Evolutionary conservation across 2,888 invertebrate genomes (phyloP), one percentile per base, ranked within the genome.

Genomic region (Crematogaster levior): DNA sequence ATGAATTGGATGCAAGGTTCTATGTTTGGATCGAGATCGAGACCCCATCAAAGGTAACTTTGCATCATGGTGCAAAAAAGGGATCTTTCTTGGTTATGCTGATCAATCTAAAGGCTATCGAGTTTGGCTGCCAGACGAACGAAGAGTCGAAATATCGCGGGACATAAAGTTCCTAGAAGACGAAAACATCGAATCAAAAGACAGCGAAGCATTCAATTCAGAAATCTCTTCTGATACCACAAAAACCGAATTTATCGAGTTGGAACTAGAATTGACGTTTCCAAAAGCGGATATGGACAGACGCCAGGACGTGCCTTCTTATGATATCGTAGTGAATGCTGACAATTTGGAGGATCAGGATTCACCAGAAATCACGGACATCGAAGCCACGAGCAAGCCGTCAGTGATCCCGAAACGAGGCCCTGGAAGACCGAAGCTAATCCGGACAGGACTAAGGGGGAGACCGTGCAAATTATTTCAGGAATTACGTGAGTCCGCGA

Each of bases 11-110:
- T 34, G 21, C 1, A n/a, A 21, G n/a, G 21, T 51, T 1, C 10
- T 18, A 0, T 21, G 12, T 1, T 1, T 48, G 1, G 2, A 48
- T 7, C n/a, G n/a, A n/a, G n/a, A n/a, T n/a, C 3, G 9, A 0
- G 21, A 68, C 4, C 51, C 21, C 3, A 21, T 1, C 0, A 68
- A 21, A 6, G 51, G 7, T 7, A 51, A 63, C 7, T 15, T 68
- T 9, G 34, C 5, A 6, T 15, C 30, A 5, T 34, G 51, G 0
- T 12, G 9, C 1, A 68, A 34, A 9, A 6, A 30, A 6, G 21
- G 21, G 0, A 68, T 51, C 0, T 51, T 68, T 3, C 30, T 68
- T 3, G 34, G 51, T 0, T 68, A 68, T 3, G 9, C 46, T 0
- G 48, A 66, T 0, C 6, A 66, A n/a, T 51, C 51, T 21, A 68